Conservation (phyloP, 2,797 vertebrate genomes). For the Garrulus glandarius region DNA sequence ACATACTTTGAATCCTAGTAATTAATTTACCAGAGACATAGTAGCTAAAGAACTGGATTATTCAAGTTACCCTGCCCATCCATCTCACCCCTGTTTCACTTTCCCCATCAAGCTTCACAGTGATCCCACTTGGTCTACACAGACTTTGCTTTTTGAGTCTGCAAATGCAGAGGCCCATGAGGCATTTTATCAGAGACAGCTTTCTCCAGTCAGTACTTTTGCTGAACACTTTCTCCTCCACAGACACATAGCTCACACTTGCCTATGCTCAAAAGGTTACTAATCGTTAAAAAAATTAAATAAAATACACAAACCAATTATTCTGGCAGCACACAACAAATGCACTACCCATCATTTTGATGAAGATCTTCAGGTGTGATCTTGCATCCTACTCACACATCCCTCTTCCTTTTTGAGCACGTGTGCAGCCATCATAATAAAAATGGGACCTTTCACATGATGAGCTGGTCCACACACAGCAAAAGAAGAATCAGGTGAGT, state of each 20-base stretch:
- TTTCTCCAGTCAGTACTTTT: neutral
- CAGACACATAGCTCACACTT: neutral
- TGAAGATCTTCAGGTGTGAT: neutral
- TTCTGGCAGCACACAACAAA: neutral
- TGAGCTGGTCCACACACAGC: neutral
- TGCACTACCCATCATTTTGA: neutral
- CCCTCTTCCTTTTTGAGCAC: fast-evolving
- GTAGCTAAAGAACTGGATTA: neutral
- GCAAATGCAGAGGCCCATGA: neutral
- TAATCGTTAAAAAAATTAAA: fast-evolving
- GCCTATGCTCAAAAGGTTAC: neutral
- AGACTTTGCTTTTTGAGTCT: neutral
- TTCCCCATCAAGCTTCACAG: neutral
- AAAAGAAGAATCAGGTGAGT: neutral
- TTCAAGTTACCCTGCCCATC: neutral
- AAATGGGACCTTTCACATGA: neutral
- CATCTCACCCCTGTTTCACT: neutral
- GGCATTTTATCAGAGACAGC: neutral
- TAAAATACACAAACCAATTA: neutral
- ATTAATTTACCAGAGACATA: neutral
- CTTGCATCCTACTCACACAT: neutral
- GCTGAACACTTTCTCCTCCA: neutral
- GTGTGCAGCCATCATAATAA: neutral
- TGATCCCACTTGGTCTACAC: neutral
- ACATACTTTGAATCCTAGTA: neutral